These are phyloP conservation scores for Lacerta bilineata DNA, from an alignment of 2,797 vertebrate species.

Conservation along the genomic window DNA sequence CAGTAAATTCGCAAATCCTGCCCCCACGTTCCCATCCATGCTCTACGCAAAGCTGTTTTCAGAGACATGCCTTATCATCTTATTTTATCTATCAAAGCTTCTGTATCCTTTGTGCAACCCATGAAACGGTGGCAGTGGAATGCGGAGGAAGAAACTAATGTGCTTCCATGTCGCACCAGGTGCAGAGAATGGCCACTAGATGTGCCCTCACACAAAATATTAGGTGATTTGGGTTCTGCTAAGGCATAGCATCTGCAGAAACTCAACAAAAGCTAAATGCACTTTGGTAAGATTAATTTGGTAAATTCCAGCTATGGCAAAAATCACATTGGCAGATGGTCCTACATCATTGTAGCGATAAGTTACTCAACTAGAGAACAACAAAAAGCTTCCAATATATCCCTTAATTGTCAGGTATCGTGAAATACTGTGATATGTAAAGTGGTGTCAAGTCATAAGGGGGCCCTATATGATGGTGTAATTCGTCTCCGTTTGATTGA, in stretches of 20 bases:
- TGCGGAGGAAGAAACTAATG: conserved; percentile 40
- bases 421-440: conserved; percentile 62
- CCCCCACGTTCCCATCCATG: conserved; percentile 40
- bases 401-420: conserved; percentile 71
- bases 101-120: conserved; percentile 39
- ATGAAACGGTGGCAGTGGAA: conserved; percentile 51
- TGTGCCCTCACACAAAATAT: background rate
- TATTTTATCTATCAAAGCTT: background rate
- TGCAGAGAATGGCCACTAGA: background rate
- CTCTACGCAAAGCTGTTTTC: conserved; percentile 42
- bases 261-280: background rate
- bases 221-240: background rate
- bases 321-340: background rate
- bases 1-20: conserved; percentile 64
- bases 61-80: conserved; percentile 14
- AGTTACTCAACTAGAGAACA: conserved; percentile 52
- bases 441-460: conserved; percentile 71
- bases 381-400: conserved; percentile 68
- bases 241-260: background rate
- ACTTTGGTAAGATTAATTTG: background rate
- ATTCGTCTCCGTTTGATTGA: background rate
- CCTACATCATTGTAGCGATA: background rate
- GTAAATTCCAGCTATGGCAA: background rate
- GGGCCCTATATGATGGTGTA: conserved; percentile 67
- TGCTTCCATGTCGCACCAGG: conserved; percentile 21